Conservation (phyloP, 2,113 vertebrate species). For the Oreocharis arfaki region DNA sequence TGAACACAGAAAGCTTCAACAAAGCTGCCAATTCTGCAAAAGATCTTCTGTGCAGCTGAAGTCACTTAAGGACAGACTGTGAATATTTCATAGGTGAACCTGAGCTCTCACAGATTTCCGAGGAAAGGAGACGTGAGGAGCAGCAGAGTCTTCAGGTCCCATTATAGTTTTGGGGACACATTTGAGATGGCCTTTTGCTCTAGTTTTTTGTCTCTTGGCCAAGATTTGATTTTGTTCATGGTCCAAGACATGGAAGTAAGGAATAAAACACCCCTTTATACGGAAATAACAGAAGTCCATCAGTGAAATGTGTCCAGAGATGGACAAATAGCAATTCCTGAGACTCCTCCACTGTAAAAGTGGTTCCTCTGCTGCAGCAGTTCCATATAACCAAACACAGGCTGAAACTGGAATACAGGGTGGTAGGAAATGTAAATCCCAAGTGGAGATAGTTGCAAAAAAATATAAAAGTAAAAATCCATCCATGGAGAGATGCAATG, state of each 20-base stretch:
- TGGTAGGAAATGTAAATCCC: neutral
- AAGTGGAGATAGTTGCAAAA: neutral
- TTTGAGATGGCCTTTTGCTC: neutral
- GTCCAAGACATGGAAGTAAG: neutral
- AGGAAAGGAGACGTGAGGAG: neutral
- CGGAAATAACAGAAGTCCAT: neutral
- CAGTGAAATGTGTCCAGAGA: neutral
- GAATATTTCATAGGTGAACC: conserved; percentile 43
- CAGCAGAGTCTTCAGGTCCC: neutral
- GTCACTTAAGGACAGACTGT: conserved; percentile 46
- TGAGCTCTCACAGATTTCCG: neutral
- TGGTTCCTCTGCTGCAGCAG: neutral
- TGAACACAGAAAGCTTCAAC: neutral
- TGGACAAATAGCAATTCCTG: neutral
- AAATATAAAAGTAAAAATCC: neutral
- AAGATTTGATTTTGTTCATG: neutral
- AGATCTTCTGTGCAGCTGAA: neutral
- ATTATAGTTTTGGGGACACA: neutral
- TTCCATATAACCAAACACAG: neutral
- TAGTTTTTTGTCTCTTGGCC: neutral
- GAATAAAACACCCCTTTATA: neutral
- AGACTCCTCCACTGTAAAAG: fast-evolving
- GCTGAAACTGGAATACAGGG: neutral
- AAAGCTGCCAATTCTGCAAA: neutral
- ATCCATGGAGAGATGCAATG: neutral